A percentile compares a stretch with the other conserved stretches of the same genome.
These are phyloP conservation scores for Acrocyrtus sp. DNA, from an alignment of 2,888 invertebrate species.

Conservation along the genomic window DNA sequence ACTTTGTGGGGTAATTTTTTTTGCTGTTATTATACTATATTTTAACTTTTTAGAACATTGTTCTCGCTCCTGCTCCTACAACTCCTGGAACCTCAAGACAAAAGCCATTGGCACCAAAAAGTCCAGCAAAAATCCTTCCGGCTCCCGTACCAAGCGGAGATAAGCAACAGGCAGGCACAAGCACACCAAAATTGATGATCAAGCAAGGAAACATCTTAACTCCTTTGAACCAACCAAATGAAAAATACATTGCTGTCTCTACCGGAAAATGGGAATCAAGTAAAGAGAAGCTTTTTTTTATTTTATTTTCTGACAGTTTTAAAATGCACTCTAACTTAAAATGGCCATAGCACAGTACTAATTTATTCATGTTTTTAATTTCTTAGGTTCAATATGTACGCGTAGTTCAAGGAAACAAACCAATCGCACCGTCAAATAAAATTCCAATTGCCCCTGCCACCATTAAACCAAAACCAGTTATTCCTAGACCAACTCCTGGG, in stretches of 20 bases:
- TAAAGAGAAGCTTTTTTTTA: slow-evolving; percentile 18
- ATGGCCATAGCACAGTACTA: background rate
- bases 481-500: slow-evolving; percentile 58
- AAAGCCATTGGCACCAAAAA: slow-evolving; percentile 70
- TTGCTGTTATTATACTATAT: background rate
- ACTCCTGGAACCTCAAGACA: slow-evolving; percentile 67
- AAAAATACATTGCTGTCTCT: slow-evolving; percentile 28
- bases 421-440: slow-evolving; percentile 57
- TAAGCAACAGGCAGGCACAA: slow-evolving; percentile 57
- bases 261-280: slow-evolving; percentile 50
- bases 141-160: slow-evolving; percentile 68
- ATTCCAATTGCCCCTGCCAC: slow-evolving; percentile 62
- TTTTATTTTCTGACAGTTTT: slow-evolving; percentile 7
- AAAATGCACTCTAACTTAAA: slow-evolving; percentile 5
- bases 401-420: slow-evolving; percentile 68
- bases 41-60: slow-evolving; percentile 41
- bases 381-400: slow-evolving; percentile 75
- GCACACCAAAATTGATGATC: slow-evolving; percentile 69
- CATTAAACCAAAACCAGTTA: slow-evolving; percentile 57
- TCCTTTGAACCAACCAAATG: slow-evolving; percentile 38
- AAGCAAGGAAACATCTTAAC: slow-evolving; percentile 66
- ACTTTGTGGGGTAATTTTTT: background rate
- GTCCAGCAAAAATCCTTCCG: slow-evolving; percentile 78
- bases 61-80: slow-evolving; percentile 44
- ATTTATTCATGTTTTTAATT: slow-evolving; percentile 9